Percentiles rank a stretch among this genome's conserved stretches.
These are phyloP conservation scores for Thinocorus orbignyianus DNA, from an alignment of 2,113 vertebrate species.

Conservation along the genomic window DNA sequence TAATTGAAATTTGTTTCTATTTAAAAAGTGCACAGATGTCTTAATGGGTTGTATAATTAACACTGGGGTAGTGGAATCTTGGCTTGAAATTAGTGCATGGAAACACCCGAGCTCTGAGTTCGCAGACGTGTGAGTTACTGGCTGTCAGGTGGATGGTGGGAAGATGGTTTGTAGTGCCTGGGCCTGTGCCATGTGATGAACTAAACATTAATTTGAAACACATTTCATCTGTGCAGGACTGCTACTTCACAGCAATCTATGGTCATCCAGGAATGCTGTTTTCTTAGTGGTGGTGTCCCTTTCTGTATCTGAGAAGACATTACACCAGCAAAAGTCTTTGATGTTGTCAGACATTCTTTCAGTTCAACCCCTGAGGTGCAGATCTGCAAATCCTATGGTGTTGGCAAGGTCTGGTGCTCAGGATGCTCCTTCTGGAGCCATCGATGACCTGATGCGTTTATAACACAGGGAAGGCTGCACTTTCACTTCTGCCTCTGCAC, in stretches of 20 bases:
- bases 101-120: background rate
- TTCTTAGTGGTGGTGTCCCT: background rate
- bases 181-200: background rate
- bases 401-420: background rate
- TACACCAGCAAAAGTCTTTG: background rate
- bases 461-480: conserved; percentile 17
- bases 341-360: background rate
- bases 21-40: background rate
- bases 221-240: background rate
- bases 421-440: conserved; percentile 49
- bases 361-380: background rate
- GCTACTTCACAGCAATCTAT: background rate
- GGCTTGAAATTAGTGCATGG: background rate
- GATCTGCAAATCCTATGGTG: background rate
- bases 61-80: background rate
- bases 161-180: background rate
- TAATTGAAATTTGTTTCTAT: background rate
- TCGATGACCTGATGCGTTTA: conserved; percentile 53
- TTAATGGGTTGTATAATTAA: background rate
- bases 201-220: background rate
- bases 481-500: conserved; percentile 10
- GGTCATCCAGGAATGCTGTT: background rate
- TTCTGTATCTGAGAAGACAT: background rate
- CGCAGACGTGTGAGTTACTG: background rate
- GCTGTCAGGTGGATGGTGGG: background rate